Evolutionary conservation across 2,888 invertebrate species (phyloP).

Genomic region (Stegana nigrithorax): DNA sequence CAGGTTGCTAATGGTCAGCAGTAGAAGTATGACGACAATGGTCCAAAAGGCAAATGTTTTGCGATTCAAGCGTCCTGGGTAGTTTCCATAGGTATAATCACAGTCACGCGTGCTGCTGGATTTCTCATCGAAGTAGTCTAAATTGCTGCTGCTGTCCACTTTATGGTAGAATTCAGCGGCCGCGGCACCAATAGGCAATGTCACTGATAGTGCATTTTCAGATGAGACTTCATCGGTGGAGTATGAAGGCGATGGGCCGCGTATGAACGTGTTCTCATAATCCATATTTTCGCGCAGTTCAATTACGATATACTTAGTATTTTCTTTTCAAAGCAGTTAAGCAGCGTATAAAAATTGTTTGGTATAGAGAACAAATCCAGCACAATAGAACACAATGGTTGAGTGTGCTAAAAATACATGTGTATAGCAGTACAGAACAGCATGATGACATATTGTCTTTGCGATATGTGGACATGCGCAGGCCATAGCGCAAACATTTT

Average conservation of each 20-base stretch:
- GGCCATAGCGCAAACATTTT: no score
- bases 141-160: conserved; percentile 32
- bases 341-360: no score
- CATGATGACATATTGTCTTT: no score
- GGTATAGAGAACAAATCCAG: no score
- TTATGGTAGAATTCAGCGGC: conserved; percentile 41
- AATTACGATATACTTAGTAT: no score
- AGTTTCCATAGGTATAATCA: conserved; percentile 41
- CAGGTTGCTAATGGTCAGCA: conserved; percentile 83
- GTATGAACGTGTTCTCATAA: conserved; percentile 65
- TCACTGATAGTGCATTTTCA: conserved; percentile 59
- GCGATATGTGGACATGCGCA: no score
- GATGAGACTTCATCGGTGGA: conserved; percentile 65
- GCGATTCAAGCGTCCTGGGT: conserved; percentile 49
- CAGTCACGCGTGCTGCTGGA: conserved; percentile 41
- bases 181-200: conserved; percentile 49
- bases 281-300: no score
- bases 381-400: no score
- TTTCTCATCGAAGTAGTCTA: conserved; percentile 54
- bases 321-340: no score
- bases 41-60: conserved; percentile 82
- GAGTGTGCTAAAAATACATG: no score
- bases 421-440: no score
- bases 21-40: conserved; percentile 76
- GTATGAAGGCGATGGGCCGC: conserved; percentile 65